These are phyloP conservation scores for Marronus borbonicus DNA, from an alignment of 2,888 invertebrate genomes.

Conservation along the genomic window DNA sequence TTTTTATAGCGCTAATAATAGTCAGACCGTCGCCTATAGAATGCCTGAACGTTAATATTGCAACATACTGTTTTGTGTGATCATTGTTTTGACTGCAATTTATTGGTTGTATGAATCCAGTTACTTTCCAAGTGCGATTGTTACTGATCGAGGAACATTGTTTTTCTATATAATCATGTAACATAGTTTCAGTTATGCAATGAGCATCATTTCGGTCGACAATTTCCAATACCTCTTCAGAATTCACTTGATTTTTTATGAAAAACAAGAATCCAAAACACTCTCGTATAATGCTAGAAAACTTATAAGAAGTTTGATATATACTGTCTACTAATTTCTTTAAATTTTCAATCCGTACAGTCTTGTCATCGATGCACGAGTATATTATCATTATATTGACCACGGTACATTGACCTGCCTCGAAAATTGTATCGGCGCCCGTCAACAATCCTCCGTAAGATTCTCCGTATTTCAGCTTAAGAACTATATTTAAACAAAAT, in stretches of 20 bases:
- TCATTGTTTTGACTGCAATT: not conserved
- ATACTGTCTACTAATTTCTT: too few relatives aligned
- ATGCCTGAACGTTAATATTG: not conserved
- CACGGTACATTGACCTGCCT: too few relatives aligned
- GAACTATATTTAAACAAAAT: not conserved
- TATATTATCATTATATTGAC: too few relatives aligned
- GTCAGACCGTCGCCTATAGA: not conserved
- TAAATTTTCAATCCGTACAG: too few relatives aligned
- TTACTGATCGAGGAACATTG: not conserved
- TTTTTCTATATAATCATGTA: conserved; percentile 5
- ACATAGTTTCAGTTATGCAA: not conserved
- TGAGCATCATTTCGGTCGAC: not conserved
- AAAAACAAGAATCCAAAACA: not conserved
- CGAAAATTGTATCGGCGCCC: not conserved
- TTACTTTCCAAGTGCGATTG: not conserved
- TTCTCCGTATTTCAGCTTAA: not conserved
- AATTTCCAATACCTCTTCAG: conserved; percentile 11
- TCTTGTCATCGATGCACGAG: too few relatives aligned
- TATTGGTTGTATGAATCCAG: conserved; percentile 11
- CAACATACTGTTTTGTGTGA: not conserved
- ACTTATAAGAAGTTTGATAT: too few relatives aligned
- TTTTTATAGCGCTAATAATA: not conserved
- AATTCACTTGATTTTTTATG: conserved; percentile 1
- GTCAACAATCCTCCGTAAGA: not conserved
- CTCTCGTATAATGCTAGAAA: not conserved